These are phyloP conservation scores for Auanema sp. DNA, from an alignment of 2,888 invertebrate genomes.

Conservation along the genomic window DNA sequence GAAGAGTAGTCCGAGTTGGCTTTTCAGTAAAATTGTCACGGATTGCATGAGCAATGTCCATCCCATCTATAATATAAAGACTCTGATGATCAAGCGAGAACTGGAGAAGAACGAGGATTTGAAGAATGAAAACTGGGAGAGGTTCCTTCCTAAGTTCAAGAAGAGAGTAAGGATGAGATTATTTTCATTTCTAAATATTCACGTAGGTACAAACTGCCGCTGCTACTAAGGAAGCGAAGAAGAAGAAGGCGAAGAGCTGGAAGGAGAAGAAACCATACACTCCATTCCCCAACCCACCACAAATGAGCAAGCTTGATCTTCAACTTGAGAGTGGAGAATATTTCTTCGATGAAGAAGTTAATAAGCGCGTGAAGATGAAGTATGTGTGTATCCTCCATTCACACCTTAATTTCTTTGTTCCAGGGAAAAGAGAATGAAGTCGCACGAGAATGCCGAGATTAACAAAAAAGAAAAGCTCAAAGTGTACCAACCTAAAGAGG, in stretches of 20 bases:
- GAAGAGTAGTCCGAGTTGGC: not conserved
- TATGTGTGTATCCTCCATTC: constrained; percentile 8
- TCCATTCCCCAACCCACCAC: constrained; percentile 94
- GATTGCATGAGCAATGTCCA: constrained; percentile 99
- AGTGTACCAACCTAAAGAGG: constrained; percentile 11
- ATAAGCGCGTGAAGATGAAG: constrained; percentile 43
- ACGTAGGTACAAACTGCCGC: constrained; percentile 52
- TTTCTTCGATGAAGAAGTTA: constrained; percentile 78
- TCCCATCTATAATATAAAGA: constrained; percentile 92
- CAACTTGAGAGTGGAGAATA: constrained; percentile 93
- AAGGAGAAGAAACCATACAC: constrained; percentile 90
- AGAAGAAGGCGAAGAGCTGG: constrained; percentile 71
- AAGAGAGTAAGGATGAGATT: constrained; percentile 74
- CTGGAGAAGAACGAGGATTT: constrained; percentile 88
- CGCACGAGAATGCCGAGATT: constrained; percentile 30
- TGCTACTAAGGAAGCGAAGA: constrained; percentile 57
- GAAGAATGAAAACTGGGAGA: constrained; percentile 91
- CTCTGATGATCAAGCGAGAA: constrained; percentile 94
- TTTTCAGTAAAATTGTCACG: constrained; percentile 76
- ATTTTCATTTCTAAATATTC: not conserved
- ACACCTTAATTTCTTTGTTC: constrained; percentile 8
- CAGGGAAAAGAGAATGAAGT: constrained; percentile 32
- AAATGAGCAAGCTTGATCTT: constrained; percentile 87
- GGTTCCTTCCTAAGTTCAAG: constrained; percentile 91
- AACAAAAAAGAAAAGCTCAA: constrained; percentile 39